Evolutionary conservation across 2,888 invertebrate genomes (phyloP).

Genomic region (Mycogona germanica): DNA sequence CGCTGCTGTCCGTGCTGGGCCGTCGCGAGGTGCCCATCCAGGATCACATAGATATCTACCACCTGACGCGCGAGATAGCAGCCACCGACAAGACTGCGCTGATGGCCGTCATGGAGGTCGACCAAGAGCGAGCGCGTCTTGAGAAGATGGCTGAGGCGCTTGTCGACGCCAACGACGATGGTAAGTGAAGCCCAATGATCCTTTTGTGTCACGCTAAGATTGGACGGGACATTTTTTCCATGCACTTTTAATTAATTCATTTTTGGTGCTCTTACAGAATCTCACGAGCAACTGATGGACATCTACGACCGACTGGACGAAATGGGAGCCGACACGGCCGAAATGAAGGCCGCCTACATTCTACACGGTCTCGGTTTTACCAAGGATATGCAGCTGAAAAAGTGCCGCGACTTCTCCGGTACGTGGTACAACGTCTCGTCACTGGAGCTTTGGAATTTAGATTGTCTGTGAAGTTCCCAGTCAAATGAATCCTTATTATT

Average conservation of each 20-base stretch:
- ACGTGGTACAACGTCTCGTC: too few species aligned
- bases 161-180: constrained; percentile 73
- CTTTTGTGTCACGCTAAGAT: background rate
- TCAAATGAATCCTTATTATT: too few species aligned
- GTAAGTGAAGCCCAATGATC: constrained; percentile 33
- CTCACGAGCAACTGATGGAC: constrained; percentile 93
- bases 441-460: too few species aligned
- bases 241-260: background rate
- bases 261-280: constrained; percentile 41
- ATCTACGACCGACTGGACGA: constrained; percentile 96
- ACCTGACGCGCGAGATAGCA: constrained; percentile 92
- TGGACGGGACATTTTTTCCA: background rate
- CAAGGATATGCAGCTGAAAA: constrained; percentile 45
- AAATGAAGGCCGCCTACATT: constrained; percentile 86
- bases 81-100: constrained; percentile 96
- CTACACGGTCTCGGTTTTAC: constrained; percentile 94
- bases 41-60: constrained; percentile 93
- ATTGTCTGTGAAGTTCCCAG: too few species aligned
- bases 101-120: constrained; percentile 96
- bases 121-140: constrained; percentile 77
- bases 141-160: constrained; percentile 87
- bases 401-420: constrained; percentile 51
- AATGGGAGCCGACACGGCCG: constrained; percentile 89
- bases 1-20: constrained; percentile 78
- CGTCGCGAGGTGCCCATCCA: constrained; percentile 91